Base-by-base conservation (phyloP, 1,140 invertebrate species). In the Stegodyphus dumicola region DNA sequence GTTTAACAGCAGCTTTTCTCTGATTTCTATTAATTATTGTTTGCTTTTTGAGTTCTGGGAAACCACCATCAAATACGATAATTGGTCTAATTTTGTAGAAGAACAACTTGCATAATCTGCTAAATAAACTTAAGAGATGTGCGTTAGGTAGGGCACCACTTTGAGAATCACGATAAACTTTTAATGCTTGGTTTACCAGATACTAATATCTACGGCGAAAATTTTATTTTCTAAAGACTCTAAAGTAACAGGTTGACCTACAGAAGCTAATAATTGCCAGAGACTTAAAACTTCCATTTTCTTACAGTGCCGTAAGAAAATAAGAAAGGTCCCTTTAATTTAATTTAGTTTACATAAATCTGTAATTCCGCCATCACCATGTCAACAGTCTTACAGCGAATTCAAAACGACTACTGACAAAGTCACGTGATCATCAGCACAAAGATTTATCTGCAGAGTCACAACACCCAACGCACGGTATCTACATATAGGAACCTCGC, bases 51-150 rank as follows among this genome's bases (percentile, higher is more conserved):
- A 99, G 92, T 84, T 93, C 92, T 54, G 98, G 97, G 76, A 97
- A 95, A 77, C 94, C 95, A 49, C 98, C 98, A 93, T 99, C 98
- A 92, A 99, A 99, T n/a, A 99, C 97, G 93, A 99, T 99, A 5
- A 99, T 94, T 15, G 99, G 99, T 89, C 97, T 97, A 77, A 99
- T 97, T 90, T 95, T 94, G 90, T 97, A 99, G 90, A 95, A 98
- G 4, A 99, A 92, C 17, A 99, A 92, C 92, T 99, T 99, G 90
- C 98, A 99, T 15, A 99, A 93, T 75, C 98, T 92, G 90, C 96
- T 94, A 89, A 98, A 99, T 60, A 99, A 92, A 70, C 96, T 96
- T 85, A 98, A 92, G 6, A 99, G 92, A 92, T 99, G 98, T 7
- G 97, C 96, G 93, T 99, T 98, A 33, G 94, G 93, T 49, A 97